Percentiles rank a stretch among this genome's conserved stretches.
Evolutionary conservation across 1,140 invertebrate species (phyloP).

Genomic region (Diabrotica undecimpunctata): DNA sequence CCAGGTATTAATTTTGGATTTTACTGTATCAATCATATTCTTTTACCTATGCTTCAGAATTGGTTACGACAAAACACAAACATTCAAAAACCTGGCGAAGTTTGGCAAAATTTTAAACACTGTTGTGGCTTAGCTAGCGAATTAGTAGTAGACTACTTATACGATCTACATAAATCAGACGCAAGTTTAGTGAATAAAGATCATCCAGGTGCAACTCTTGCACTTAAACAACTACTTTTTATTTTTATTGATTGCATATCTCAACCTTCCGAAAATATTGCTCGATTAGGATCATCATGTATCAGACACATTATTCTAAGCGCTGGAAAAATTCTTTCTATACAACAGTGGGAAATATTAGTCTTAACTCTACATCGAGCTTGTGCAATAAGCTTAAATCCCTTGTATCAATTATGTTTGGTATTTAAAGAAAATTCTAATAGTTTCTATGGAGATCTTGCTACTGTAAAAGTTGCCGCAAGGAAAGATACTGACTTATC

Average conservation of each 20-base stretch:
- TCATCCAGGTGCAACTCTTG: conserved; percentile 65
- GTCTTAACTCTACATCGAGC: conserved; percentile 75
- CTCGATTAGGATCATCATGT: conserved; percentile 87
- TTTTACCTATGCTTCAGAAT: conserved; percentile 84
- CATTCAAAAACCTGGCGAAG: conserved; percentile 67
- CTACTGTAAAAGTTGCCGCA: conserved; percentile 89
- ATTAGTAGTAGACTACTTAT: conserved; percentile 80
- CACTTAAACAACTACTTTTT: conserved; percentile 81
- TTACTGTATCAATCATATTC: conserved; percentile 84
- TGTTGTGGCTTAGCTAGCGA: conserved; percentile 88
- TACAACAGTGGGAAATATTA: conserved; percentile 81
- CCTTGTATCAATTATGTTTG: conserved; percentile 78
- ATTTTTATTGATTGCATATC: conserved; percentile 88
- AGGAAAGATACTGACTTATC: conserved; percentile 76
- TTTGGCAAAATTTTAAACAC: conserved; percentile 87
- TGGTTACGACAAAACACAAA: conserved; percentile 74
- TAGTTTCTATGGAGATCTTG: conserved; percentile 89
- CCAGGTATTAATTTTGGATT: conserved; percentile 82
- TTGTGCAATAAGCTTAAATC: conserved; percentile 76
- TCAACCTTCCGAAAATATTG: conserved; percentile 82
- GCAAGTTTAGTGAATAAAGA: conserved; percentile 17
- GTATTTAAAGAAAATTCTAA: conserved; percentile 86
- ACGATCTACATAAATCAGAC: conserved; percentile 53
- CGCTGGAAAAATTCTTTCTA: conserved; percentile 73
- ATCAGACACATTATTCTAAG: conserved; percentile 83